A percentile compares a stretch with the other conserved stretches of the same genome.
phyloP scores from a whole-genome alignment of 1,140 invertebrate genomes.

The Pseudomyrmex flavicornis region DNA sequence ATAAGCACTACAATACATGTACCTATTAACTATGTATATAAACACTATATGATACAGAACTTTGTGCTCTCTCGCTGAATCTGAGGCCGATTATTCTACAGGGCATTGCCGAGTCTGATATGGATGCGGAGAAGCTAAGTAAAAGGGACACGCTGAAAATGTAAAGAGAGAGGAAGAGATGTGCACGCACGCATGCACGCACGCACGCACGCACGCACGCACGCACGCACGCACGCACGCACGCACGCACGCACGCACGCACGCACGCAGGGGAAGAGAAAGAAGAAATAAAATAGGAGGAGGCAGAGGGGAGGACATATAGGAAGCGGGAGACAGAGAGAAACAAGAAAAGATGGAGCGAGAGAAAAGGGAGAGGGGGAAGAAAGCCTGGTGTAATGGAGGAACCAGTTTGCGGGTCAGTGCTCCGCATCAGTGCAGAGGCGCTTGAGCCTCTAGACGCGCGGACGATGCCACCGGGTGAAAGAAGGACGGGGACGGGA shows the following conservation, averaged over 20 bases:
- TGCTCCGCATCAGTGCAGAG: slow-evolving; percentile 74
- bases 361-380: slow-evolving; percentile 63
- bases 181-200: not conserved
- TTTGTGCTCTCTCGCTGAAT: slow-evolving; percentile 53
- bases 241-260: not conserved
- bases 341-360: slow-evolving; percentile 43
- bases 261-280: slow-evolving; percentile 10
- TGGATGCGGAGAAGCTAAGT: slow-evolving; percentile 66
- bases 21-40: not conserved
- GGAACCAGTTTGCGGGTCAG: slow-evolving; percentile 78
- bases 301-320: no score
- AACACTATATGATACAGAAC: slow-evolving; percentile 13
- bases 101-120: slow-evolving; percentile 63
- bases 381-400: slow-evolving; percentile 76
- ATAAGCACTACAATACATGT: no score
- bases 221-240: not conserved
- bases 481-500: slow-evolving; percentile 70
- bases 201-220: not conserved
- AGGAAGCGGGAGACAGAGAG: slow-evolving; percentile 28
- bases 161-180: slow-evolving; percentile 30
- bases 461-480: slow-evolving; percentile 72
- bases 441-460: slow-evolving; percentile 72
- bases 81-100: slow-evolving; percentile 61
- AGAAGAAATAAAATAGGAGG: slow-evolving; percentile 39
- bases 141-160: slow-evolving; percentile 56